Conservation (phyloP, 2,113 vertebrate genomes). For the Chionomys nivalis region DNA sequence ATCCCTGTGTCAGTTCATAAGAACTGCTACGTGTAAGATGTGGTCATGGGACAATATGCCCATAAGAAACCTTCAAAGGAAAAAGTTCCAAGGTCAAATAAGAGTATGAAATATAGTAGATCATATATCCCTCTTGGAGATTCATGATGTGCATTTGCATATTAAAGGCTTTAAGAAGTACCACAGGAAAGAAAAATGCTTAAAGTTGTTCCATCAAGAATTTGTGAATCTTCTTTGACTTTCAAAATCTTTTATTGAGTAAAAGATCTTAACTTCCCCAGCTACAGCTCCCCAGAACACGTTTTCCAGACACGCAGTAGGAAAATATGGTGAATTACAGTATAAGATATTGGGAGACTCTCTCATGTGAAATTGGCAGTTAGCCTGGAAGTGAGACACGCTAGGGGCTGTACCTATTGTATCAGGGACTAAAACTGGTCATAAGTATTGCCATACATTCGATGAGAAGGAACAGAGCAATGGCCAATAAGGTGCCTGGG, state of each 20-base stretch:
- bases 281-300: constrained; percentile 40
- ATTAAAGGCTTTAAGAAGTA: constrained; percentile 72
- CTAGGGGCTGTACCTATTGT: neutral
- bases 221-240: constrained; percentile 62
- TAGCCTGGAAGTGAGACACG: neutral
- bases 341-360: neutral
- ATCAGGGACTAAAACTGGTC: neutral
- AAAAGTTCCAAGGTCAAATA: constrained; percentile 64
- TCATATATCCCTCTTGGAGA: constrained; percentile 52
- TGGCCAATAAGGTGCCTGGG: neutral
- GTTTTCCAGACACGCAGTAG: neutral
- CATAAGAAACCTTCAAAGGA: constrained; percentile 41
- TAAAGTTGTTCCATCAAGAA: constrained; percentile 59
- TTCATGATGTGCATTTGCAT: constrained; percentile 63
- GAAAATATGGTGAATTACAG: neutral
- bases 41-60: constrained; percentile 25
- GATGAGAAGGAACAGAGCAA: neutral
- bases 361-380: neutral
- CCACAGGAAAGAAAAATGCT: constrained; percentile 62
- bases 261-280: constrained; percentile 52
- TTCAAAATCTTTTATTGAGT: constrained; percentile 51
- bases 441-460: neutral
- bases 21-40: neutral
- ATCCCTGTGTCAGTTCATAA: neutral
- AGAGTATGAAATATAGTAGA: constrained; percentile 47